Percentiles rank a stretch among this genome's conserved stretches.
phyloP scores from a whole-genome alignment of 2,113 vertebrate species.

The Gobio gobio region DNA sequence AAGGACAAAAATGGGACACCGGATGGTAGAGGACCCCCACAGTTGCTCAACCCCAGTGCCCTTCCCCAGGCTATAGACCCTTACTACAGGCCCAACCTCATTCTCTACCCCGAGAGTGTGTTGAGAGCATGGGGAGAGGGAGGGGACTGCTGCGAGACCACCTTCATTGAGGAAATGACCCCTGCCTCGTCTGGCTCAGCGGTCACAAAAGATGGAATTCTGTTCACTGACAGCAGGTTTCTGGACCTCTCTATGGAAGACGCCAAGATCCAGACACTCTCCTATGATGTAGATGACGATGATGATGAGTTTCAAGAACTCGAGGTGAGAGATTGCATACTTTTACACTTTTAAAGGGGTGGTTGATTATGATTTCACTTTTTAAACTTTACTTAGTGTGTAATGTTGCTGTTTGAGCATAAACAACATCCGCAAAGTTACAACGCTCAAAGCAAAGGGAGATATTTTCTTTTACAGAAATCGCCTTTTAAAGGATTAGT shows the following conservation, averaged over 20 bases:
- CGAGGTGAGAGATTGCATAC: constrained; percentile 80
- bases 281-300: constrained; percentile 88
- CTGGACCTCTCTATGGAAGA: constrained; percentile 84
- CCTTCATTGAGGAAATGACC: constrained; percentile 87
- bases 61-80: constrained; percentile 82
- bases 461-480: no score
- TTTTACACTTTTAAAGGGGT: background rate
- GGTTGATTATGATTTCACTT: no score
- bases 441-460: no score
- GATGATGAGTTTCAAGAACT: constrained; percentile 92
- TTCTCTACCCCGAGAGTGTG: constrained; percentile 85
- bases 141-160: constrained; percentile 90
- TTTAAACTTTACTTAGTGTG: no score
- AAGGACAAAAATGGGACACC: constrained; percentile 67
- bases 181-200: constrained; percentile 77
- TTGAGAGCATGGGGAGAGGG: constrained; percentile 83
- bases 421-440: no score
- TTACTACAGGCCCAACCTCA: constrained; percentile 81
- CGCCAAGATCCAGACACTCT: constrained; percentile 88
- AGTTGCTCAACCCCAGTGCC: constrained; percentile 86
- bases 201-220: constrained; percentile 80
- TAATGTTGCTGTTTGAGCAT: no score
- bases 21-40: constrained; percentile 75
- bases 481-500: no score
- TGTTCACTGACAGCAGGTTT: constrained; percentile 83